These are phyloP conservation scores for Carcinoscorpius rotundicauda DNA, from an alignment of 1,140 invertebrate species.

Conservation along the genomic window DNA sequence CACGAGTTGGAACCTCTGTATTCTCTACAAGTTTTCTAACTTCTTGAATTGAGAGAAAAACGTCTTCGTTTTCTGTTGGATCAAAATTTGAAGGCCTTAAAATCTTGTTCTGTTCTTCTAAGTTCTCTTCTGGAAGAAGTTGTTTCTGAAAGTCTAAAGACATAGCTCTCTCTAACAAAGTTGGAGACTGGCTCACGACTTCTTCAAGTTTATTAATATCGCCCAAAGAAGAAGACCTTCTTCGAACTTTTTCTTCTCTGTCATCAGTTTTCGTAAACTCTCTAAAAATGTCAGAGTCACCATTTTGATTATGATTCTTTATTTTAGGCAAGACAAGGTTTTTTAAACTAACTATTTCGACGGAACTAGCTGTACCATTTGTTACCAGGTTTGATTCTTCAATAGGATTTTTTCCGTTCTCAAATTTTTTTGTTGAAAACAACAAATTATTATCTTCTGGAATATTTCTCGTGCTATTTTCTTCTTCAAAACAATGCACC, in stretches of 20 bases:
- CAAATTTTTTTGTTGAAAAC: neutral
- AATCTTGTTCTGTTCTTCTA: too few species aligned
- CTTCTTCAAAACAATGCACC: neutral
- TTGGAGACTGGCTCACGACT: too few species aligned
- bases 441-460: neutral
- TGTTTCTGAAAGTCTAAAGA: too few species aligned
- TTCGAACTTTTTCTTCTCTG: neutral
- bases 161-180: too few species aligned
- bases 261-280: constrained; percentile 8
- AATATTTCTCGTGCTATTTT: neutral
- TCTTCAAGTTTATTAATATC: too few species aligned
- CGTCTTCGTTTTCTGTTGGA: too few species aligned
- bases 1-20: too few species aligned
- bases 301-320: neutral
- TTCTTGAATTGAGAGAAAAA: too few species aligned
- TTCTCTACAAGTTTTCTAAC: too few species aligned
- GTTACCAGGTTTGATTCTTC: neutral
- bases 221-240: too few species aligned
- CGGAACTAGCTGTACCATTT: neutral
- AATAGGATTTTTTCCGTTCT: neutral
- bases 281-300: constrained; percentile 13
- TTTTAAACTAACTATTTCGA: neutral
- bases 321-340: neutral
- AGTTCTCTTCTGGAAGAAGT: too few species aligned
- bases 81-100: too few species aligned